Evolutionary conservation across 1,140 invertebrate genomes (phyloP).

Genomic region (Drosophila ananassae): DNA sequence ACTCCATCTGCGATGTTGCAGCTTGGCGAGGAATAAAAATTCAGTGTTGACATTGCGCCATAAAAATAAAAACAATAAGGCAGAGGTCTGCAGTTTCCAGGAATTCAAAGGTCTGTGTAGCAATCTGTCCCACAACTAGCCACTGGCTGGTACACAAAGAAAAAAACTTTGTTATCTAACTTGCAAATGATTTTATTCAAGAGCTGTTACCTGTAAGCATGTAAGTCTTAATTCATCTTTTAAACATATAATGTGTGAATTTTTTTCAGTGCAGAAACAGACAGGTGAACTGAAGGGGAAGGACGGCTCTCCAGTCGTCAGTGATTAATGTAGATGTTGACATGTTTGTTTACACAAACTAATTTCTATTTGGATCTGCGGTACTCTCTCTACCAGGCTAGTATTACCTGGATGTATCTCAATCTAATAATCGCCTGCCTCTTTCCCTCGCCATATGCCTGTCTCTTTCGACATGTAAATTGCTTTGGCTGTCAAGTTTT

Average conservation of each 20-base stretch:
- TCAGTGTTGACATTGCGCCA: slow-evolving; percentile 77
- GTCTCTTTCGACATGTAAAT: slow-evolving; percentile 56
- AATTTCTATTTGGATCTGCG: slow-evolving; percentile 52
- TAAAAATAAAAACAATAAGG: slow-evolving; percentile 66
- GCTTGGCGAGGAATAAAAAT: slow-evolving; percentile 49
- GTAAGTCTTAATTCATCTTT: too few relatives aligned
- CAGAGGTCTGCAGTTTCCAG: slow-evolving; percentile 13
- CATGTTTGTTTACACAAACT: slow-evolving; percentile 79
- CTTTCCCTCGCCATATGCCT: slow-evolving; percentile 10
- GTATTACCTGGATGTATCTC: slow-evolving; percentile 35
- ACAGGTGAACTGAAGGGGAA: slow-evolving; percentile 42
- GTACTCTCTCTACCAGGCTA: slow-evolving; percentile 12
- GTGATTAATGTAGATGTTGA: slow-evolving; percentile 58
- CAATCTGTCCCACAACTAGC: slow-evolving; percentile 29
- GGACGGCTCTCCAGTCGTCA: slow-evolving; percentile 30
- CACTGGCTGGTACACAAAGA: slow-evolving; percentile 8
- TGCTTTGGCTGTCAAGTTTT: slow-evolving; percentile 42
- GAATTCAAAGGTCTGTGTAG: slow-evolving; percentile 43
- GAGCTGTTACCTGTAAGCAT: too few relatives aligned
- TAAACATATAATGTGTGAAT: too few relatives aligned
- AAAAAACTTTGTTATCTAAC: background rate
- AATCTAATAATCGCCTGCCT: slow-evolving; percentile 44
- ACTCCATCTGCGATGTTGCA: slow-evolving; percentile 28
- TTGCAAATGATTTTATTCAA: too few relatives aligned
- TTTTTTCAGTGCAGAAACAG: slow-evolving; percentile 5